A percentile compares a stretch with the other conserved stretches of the same genome.
These are phyloP conservation scores for Festucalex cinctus DNA, from an alignment of 2,113 vertebrate species.

Conservation along the genomic window DNA sequence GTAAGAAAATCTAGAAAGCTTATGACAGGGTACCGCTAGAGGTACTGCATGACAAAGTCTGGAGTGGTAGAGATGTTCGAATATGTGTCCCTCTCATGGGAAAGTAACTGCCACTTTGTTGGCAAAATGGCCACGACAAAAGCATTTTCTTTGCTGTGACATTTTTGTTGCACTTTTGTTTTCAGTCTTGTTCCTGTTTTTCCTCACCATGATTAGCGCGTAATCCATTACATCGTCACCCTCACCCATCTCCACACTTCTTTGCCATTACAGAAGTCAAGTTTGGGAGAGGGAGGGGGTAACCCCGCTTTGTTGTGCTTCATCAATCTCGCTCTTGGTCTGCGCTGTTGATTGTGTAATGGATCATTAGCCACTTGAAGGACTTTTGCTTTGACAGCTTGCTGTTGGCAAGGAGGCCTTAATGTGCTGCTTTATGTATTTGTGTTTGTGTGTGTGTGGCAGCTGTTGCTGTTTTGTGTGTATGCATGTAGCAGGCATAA, in stretches of 20 bases:
- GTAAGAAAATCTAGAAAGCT: no score
- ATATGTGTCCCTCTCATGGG: not conserved
- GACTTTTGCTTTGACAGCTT: slow-evolving; percentile 46
- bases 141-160: slow-evolving; percentile 5
- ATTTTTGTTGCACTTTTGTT: slow-evolving; percentile 15
- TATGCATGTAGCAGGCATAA: slow-evolving; percentile 44
- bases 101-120: slow-evolving; percentile 3
- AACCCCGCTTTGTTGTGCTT: slow-evolving; percentile 44
- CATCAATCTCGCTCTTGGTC: slow-evolving; percentile 34
- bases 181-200: slow-evolving; percentile 17
- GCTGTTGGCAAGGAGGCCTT: slow-evolving; percentile 39
- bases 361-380: slow-evolving; percentile 57
- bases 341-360: slow-evolving; percentile 52
- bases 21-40: no score
- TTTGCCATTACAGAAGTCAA: slow-evolving; percentile 16
- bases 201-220: slow-evolving; percentile 26
- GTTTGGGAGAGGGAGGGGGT: slow-evolving; percentile 31
- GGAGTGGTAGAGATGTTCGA: no score
- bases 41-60: no score
- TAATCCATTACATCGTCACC: slow-evolving; percentile 36
- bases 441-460: slow-evolving; percentile 26
- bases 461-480: slow-evolving; percentile 30
- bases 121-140: slow-evolving; percentile 6
- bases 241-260: slow-evolving; percentile 10
- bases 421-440: slow-evolving; percentile 44